Percentiles rank a stretch among this genome's conserved stretches.
Conservation (phyloP, 2,113 vertebrate species). For the Ophiodon elongatus region DNA sequence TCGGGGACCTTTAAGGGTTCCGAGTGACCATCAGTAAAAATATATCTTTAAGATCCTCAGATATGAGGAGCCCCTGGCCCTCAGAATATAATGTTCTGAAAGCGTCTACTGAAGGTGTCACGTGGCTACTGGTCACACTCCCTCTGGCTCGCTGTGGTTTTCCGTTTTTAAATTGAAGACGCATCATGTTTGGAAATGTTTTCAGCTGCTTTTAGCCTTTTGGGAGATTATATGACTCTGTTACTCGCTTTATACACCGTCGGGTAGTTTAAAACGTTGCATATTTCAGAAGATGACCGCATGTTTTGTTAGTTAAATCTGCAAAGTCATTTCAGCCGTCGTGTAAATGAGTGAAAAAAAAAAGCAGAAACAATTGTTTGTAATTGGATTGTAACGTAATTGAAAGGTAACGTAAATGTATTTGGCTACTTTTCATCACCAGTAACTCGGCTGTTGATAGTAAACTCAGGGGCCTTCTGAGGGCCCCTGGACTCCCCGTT, state of each 20-base stretch:
- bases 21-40: too few species aligned
- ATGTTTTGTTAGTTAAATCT: neutral
- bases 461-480: neutral
- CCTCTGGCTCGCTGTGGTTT: neutral
- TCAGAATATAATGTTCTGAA: too few species aligned
- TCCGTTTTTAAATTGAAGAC: neutral
- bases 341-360: neutral
- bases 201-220: neutral
- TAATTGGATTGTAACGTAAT: neutral
- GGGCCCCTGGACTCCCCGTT: too few species aligned
- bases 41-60: too few species aligned
- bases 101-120: too few species aligned
- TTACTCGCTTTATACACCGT: neutral
- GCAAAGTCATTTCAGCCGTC: neutral
- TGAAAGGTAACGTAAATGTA: too few species aligned
- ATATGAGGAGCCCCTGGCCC: too few species aligned
- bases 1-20: neutral
- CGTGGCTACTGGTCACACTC: neutral
- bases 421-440: neutral
- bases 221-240: neutral
- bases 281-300: neutral
- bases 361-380: too few species aligned
- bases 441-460: neutral
- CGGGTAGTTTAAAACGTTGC: neutral
- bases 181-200: neutral